phyloP scores from a whole-genome alignment of 2,113 vertebrate species.

The Centropus bengalensis region DNA sequence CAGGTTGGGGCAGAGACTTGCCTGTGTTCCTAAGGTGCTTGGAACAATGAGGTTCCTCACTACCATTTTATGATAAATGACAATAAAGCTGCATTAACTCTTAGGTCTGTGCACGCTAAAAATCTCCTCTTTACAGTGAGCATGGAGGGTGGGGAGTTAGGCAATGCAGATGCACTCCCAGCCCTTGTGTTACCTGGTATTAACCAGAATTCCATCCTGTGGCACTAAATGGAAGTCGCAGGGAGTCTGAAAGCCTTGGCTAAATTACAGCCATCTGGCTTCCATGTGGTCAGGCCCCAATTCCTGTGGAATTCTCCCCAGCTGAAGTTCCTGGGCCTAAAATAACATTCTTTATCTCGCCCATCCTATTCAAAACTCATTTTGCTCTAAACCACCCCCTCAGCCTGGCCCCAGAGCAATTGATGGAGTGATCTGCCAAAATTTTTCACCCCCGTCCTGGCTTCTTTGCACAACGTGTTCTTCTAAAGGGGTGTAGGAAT shows the following conservation, averaged over 20 bases:
- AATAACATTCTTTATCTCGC: constrained; percentile 47
- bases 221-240: not conserved
- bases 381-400: not conserved
- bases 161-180: not conserved
- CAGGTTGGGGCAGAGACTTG: not conserved
- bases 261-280: constrained; percentile 23
- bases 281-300: not conserved
- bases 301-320: not conserved
- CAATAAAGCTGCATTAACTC: not conserved
- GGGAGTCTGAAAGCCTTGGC: not conserved
- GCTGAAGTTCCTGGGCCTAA: constrained; percentile 18
- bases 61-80: not conserved
- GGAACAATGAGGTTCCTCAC: not conserved
- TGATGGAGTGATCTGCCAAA: not conserved
- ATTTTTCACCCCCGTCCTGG: not conserved
- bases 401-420: not conserved
- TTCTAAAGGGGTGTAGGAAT: not conserved
- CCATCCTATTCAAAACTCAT: not conserved
- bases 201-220: not conserved
- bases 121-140: not conserved
- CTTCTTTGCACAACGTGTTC: not conserved
- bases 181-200: not conserved
- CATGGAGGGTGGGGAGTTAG: not conserved
- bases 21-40: not conserved
- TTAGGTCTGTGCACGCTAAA: not conserved